These are phyloP conservation scores for Cirrhinus mrigala DNA, from an alignment of 2,797 vertebrate genomes.

Conservation along the genomic window DNA sequence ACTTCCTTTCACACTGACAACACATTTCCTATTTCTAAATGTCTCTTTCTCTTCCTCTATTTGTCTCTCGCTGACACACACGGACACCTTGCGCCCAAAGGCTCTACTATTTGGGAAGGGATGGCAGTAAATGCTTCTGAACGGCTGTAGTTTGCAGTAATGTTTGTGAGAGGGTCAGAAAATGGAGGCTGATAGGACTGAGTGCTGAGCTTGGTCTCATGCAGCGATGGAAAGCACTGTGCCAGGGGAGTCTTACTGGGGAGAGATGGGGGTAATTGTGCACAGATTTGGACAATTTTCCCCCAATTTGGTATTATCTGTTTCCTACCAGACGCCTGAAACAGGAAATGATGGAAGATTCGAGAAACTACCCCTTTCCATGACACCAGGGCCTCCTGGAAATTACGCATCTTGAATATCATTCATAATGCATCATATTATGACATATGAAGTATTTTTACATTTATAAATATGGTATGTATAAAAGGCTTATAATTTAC, in stretches of 20 bases:
- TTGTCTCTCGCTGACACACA: conserved; percentile 34
- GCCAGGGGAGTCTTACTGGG: conserved; percentile 45
- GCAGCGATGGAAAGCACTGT: conserved; percentile 57
- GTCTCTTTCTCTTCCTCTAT: conserved; percentile 24
- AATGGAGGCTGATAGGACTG: conserved; percentile 64
- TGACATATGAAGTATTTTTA: background rate
- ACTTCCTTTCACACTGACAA: background rate
- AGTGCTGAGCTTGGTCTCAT: conserved; percentile 61
- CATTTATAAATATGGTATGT: background rate
- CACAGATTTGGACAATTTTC: conserved; percentile 56
- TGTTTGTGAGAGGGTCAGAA: conserved; percentile 56
- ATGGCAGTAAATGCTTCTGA: conserved; percentile 47
- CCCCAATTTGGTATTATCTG: conserved; percentile 53
- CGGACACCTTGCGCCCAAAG: conserved; percentile 3
- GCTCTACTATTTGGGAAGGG: conserved; percentile 34
- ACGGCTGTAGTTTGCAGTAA: conserved; percentile 58
- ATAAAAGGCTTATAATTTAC: background rate
- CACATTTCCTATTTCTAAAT: conserved; percentile 21
- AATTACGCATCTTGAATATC: conserved; percentile 16
- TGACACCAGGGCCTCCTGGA: conserved; percentile 23
- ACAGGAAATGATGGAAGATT: conserved; percentile 46
- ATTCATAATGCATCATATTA: background rate
- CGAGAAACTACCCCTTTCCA: conserved; percentile 13
- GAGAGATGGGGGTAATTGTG: conserved; percentile 61
- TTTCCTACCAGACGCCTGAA: conserved; percentile 46